A percentile compares a stretch with the other conserved stretches of the same genome.
Evolutionary conservation across 2,797 vertebrate genomes (phyloP).

Genomic region (Xenopus petersii): DNA sequence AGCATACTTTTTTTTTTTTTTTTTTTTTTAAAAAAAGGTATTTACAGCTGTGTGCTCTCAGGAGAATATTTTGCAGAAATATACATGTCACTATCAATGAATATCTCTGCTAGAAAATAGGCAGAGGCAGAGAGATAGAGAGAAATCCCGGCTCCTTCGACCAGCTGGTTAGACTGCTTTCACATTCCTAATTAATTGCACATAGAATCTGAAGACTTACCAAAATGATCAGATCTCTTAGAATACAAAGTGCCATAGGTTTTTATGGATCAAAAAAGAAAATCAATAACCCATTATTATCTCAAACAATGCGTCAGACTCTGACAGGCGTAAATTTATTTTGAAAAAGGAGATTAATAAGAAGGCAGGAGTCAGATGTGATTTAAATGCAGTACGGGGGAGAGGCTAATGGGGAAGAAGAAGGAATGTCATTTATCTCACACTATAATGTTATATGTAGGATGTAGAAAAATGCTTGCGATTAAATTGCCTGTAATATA

Average conservation of each 20-base stretch:
- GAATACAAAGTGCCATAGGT: constrained; percentile 31
- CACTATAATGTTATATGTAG: constrained; percentile 26
- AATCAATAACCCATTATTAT: constrained; percentile 54
- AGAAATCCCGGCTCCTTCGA: neutral
- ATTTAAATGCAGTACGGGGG: constrained; percentile 45
- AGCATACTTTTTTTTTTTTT: too few relatives aligned
- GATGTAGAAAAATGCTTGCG: constrained; percentile 28
- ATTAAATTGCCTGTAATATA: constrained; percentile 33
- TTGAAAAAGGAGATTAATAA: constrained; percentile 45
- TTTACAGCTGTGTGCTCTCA: neutral
- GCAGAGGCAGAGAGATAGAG: constrained; percentile 11
- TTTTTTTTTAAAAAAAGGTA: neutral
- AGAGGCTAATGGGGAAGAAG: constrained; percentile 41
- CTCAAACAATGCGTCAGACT: constrained; percentile 21
- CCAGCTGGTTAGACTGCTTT: constrained; percentile 12
- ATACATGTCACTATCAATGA: constrained; percentile 29
- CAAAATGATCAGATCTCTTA: constrained; percentile 30
- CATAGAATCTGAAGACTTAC: constrained; percentile 26
- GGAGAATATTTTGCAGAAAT: constrained; percentile 11
- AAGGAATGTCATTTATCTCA: constrained; percentile 42
- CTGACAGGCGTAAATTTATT: constrained; percentile 35
- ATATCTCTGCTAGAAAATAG: constrained; percentile 8
- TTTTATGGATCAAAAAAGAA: constrained; percentile 47
- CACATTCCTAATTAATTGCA: constrained; percentile 35
- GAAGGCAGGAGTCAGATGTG: constrained; percentile 38